Percentiles rank a stretch among this genome's conserved stretches.
Conservation (phyloP, 2,797 vertebrate genomes). For the Cuculus canorus region DNA sequence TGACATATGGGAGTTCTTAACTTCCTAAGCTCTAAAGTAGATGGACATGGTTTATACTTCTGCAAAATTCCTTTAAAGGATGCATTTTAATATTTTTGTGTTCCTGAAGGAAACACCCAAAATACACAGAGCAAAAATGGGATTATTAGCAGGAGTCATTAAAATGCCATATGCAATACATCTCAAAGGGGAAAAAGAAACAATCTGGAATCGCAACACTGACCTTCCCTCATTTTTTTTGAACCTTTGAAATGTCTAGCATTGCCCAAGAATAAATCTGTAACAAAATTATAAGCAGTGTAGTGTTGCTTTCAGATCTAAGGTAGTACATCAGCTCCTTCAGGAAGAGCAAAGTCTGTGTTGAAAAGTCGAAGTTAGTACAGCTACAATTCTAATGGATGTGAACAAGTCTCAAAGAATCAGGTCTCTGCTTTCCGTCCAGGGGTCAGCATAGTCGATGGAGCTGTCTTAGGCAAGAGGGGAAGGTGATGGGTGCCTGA, state of each 20-base stretch:
- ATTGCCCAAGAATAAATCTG: background rate
- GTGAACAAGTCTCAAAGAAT: background rate
- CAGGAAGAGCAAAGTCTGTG: background rate
- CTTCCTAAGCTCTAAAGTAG: background rate
- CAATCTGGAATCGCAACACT: background rate
- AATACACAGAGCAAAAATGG: background rate
- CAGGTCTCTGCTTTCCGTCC: background rate
- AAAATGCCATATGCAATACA: background rate
- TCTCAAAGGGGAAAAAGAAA: background rate
- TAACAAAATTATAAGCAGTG: background rate
- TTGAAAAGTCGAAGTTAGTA: background rate
- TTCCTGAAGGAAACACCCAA: slow-evolving; percentile 18
- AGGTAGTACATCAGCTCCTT: background rate
- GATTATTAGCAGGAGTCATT: background rate
- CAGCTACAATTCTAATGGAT: background rate
- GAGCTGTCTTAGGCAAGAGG: background rate
- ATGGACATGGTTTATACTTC: background rate
- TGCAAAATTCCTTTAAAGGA: background rate
- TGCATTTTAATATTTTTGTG: background rate
- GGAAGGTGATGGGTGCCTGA: rapidly evolving
- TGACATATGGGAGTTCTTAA: slow-evolving; percentile 11
- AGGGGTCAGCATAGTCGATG: rapidly evolving
- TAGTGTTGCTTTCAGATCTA: background rate
- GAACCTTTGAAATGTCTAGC: background rate
- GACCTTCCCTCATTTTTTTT: background rate